Evolutionary conservation across 2,888 invertebrate genomes (phyloP), one percentile per base, ranked within the genome.

Genomic region (Sthenelais limicola): DNA sequence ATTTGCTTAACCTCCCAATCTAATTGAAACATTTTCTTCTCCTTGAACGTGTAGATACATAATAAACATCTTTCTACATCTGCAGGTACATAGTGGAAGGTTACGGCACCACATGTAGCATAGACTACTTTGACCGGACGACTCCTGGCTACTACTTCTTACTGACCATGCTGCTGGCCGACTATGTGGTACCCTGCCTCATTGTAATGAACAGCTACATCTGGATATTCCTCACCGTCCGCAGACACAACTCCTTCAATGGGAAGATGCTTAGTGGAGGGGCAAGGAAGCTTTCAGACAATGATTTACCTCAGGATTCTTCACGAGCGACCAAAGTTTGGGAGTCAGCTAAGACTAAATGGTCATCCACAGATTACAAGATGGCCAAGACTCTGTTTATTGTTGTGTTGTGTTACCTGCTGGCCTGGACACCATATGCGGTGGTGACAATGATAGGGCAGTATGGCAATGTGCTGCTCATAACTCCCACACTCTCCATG

Each of bases 41-140:
- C n/a, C n/a, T n/a, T n/a, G n/a, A n/a, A n/a, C n/a, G n/a, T n/a
- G n/a, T n/a, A n/a, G n/a, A n/a, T n/a, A n/a, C n/a, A n/a, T n/a
- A n/a, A n/a, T n/a, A n/a, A n/a, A n/a, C n/a, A n/a, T n/a, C n/a
- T n/a, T n/a, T n/a, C n/a, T n/a, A n/a, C n/a, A 5, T 2, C 9
- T 48, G n/a, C 21, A 48, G 68, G 33, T 68, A 48, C 68, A 51
- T 68, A n/a, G 15, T 51, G 0, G 68, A 68, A 21, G 68, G 68
- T 0, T 68, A 48, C 24, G 68, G 68, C 12, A 68, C 68, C 5
- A 68, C 68, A 1, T 68, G 68, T 35, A 68, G 48, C 3, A 68
- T 68, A 2, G 52, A 68, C 68, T 68, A 68, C 68, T 33, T 68
- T 21, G 35, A 51, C 30, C 33, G 35, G 3, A 26, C 18, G 24